These are phyloP conservation scores for Hipposideros larvatus DNA, from an alignment of 2,797 vertebrate genomes.

Conservation along the genomic window DNA sequence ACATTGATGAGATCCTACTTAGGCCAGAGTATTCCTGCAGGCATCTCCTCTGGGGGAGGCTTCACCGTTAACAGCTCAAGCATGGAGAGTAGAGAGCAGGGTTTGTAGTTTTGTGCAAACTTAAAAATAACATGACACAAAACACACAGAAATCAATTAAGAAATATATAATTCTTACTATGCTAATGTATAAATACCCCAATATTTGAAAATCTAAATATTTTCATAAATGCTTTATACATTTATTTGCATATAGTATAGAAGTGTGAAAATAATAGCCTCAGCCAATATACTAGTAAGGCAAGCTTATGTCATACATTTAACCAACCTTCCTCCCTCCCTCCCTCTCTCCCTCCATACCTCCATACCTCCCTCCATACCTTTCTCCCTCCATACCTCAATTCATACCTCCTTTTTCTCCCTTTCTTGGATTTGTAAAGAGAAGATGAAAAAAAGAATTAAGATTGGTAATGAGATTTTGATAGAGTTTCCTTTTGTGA, in stretches of 20 bases:
- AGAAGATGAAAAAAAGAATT: background rate
- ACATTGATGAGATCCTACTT: background rate
- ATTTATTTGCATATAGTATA: background rate
- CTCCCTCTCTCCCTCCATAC: too few relatives aligned
- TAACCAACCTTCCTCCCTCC: background rate
- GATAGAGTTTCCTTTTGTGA: background rate
- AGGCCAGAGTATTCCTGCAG: background rate
- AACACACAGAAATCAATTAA: background rate
- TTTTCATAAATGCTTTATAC: background rate
- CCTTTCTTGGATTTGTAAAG: background rate
- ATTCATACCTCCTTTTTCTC: background rate
- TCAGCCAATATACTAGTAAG: background rate
- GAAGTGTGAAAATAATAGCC: background rate
- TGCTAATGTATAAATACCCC: background rate
- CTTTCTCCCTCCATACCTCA: too few relatives aligned
- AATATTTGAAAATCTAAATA: constrained; percentile 34
- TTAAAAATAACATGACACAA: background rate
- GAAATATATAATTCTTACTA: background rate
- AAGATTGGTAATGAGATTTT: constrained; percentile 37
- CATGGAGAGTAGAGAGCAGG: background rate
- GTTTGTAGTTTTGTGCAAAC: background rate
- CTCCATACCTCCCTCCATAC: background rate
- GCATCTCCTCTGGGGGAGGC: background rate
- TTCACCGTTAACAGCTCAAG: background rate
- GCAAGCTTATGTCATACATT: background rate